Evolutionary conservation across 2,888 invertebrate genomes (phyloP), one percentile per base, ranked within the genome.

Genomic region (Macrosiphum euphorbiae): DNA sequence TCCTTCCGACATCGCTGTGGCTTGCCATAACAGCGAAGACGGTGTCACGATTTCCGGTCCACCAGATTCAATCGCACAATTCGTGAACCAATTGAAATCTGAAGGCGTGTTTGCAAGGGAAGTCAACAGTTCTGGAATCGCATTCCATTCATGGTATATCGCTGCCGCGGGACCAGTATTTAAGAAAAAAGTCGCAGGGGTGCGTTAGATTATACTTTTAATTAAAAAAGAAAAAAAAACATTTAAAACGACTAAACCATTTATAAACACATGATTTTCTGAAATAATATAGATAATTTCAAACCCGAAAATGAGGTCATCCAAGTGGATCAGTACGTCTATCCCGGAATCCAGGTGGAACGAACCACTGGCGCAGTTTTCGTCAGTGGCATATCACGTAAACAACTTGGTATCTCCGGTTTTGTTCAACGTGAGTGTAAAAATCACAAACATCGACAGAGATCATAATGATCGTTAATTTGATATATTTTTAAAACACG

Each of bases 11-110:
- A 96, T 99, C 35, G 97, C 97, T 95, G 97, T 98, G 24, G 99
- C 99, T 91, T 99, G 99, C 96, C 99, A 99, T 96, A 99, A 99
- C 96, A 97, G 99, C 94, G 97, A 96, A 94, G 99, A 99, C 96
- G 99, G 98, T 95, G 99, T 99, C 20, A 99, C 99, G 24, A 96
- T 99, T 95, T 99, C 99, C 4, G 99, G 99, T 0, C 98, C 98
- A 0, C 97, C 97, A 78, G 97, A 96, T 0, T 96, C 97, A 1
- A 96, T 98, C 20, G 96, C 97, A 67, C 96, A 97, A 95, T 97
- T 98, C 95, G 97, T 98, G 20, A 97, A 96, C 24, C 95, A 97
- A 95, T 96, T 99, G 84, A 96, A 97, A 95, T 96, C 97, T 0
- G 97, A 98, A 95, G 97, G 97, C 61, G 97, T 98, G 95, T 99